These are phyloP conservation scores for Riptortus pedestris DNA, from an alignment of 1,140 invertebrate genomes.

Conservation along the genomic window DNA sequence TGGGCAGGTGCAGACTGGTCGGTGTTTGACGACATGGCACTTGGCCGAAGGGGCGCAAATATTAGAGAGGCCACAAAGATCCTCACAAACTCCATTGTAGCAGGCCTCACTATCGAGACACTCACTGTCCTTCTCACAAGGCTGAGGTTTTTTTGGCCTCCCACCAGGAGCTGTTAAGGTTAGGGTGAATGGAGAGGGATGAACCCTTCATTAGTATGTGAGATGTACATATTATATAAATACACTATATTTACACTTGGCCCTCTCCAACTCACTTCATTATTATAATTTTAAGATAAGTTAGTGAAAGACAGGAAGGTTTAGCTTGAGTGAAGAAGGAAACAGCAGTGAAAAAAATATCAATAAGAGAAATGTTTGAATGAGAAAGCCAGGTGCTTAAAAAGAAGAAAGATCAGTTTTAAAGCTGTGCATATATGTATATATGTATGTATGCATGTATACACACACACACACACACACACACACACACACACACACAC, in stretches of 20 bases:
- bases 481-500: too few relatives aligned
- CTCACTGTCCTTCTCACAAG: conserved; percentile 60
- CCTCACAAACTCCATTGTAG: conserved; percentile 59
- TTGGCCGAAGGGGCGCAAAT: conserved; percentile 56
- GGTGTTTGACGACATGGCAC: conserved; percentile 60
- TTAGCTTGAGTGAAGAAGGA: background rate
- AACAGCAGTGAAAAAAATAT: too few relatives aligned
- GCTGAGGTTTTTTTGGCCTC: conserved; percentile 52
- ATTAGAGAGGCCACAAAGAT: conserved; percentile 61
- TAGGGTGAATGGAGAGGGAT: conserved; percentile 1
- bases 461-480: too few relatives aligned
- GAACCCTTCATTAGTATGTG: conserved; percentile 13
- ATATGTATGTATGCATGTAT: too few relatives aligned
- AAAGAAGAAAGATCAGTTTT: too few relatives aligned
- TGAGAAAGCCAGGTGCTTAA: too few relatives aligned
- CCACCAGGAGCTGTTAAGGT: conserved; percentile 34
- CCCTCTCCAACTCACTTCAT: background rate
- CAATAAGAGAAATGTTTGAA: too few relatives aligned
- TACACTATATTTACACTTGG: background rate
- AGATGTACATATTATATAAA: background rate
- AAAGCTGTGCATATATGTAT: too few relatives aligned
- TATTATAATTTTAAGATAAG: background rate
- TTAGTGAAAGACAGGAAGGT: background rate
- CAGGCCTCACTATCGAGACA: conserved; percentile 63
- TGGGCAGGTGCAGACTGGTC: conserved; percentile 65